phyloP scores from a whole-genome alignment of 2,113 vertebrate genomes.

The Anolis carolinensis region DNA sequence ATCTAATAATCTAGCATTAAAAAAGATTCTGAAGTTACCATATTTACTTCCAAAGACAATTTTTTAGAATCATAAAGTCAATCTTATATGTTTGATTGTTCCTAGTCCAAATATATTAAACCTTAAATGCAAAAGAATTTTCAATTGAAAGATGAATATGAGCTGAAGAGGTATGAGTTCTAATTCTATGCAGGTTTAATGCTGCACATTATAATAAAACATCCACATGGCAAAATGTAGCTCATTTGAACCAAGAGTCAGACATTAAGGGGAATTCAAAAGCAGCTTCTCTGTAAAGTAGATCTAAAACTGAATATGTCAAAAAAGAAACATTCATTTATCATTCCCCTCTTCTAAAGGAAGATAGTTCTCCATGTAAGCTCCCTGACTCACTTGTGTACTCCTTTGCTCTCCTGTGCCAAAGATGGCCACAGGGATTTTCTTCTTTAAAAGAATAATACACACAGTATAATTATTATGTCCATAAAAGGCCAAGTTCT shows the following conservation, averaged over 20 bases:
- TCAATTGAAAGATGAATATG: neutral
- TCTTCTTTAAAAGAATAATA: slow-evolving; percentile 7
- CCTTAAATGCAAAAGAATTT: neutral
- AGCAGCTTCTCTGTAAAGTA: slow-evolving; percentile 1
- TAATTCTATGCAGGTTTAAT: neutral
- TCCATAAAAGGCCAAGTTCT: neutral
- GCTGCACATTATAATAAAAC: neutral
- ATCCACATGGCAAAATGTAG: neutral
- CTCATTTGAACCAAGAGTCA: neutral
- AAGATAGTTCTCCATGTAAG: slow-evolving; percentile 34
- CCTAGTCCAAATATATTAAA: neutral
- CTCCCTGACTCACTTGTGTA: slow-evolving; percentile 3
- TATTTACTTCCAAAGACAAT: neutral
- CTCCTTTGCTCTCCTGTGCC: neutral
- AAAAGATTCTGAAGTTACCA: neutral
- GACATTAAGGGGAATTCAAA: neutral
- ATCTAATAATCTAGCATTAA: no score
- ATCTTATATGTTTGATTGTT: neutral
- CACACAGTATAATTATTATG: neutral
- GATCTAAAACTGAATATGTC: slow-evolving; percentile 18
- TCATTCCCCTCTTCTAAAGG: slow-evolving; percentile 1
- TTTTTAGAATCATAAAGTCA: neutral
- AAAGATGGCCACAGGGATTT: neutral
- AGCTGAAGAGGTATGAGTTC: neutral
- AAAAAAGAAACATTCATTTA: slow-evolving; percentile 35